Percentiles rank a stretch among this genome's conserved stretches.
Evolutionary conservation across 2,888 invertebrate genomes (phyloP).

Genomic region (Drosophila borealis): DNA sequence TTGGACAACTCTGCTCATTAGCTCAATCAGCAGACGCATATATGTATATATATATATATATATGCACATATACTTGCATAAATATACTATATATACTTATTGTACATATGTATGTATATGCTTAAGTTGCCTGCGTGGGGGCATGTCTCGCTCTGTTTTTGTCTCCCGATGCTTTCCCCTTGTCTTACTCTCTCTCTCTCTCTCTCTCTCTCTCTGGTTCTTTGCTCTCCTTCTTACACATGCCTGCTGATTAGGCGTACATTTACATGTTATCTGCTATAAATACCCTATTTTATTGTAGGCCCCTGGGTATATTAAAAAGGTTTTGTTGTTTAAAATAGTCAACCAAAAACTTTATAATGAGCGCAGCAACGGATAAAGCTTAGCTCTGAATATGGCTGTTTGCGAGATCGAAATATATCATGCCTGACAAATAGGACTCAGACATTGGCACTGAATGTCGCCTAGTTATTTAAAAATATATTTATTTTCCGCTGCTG

Average conservation of each 20-base stretch:
- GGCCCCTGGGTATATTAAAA: neutral
- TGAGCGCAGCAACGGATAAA: no score
- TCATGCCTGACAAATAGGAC: no score
- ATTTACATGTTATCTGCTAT: conserved; percentile 49
- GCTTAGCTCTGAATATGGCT: no score
- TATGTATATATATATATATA: neutral
- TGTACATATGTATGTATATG: conserved; percentile 1
- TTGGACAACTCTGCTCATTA: conserved; percentile 36
- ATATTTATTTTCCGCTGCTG: no score
- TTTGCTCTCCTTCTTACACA: neutral
- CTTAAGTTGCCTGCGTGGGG: conserved; percentile 13
- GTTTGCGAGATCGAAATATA: no score
- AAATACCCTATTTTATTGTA: conserved; percentile 1
- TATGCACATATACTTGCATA: neutral
- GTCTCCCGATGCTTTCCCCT: neutral
- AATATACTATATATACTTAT: neutral
- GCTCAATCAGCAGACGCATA: conserved; percentile 20
- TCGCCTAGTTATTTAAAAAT: no score
- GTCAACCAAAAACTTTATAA: neutral
- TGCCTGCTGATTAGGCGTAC: conserved; percentile 4
- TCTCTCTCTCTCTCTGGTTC: neutral
- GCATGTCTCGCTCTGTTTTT: conserved; percentile 27
- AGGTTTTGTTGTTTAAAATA: neutral
- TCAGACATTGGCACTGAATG: no score
- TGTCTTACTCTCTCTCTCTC: neutral